Base-by-base conservation (phyloP, 2,888 invertebrate species). In the Drosophila multiciliata region DNA sequence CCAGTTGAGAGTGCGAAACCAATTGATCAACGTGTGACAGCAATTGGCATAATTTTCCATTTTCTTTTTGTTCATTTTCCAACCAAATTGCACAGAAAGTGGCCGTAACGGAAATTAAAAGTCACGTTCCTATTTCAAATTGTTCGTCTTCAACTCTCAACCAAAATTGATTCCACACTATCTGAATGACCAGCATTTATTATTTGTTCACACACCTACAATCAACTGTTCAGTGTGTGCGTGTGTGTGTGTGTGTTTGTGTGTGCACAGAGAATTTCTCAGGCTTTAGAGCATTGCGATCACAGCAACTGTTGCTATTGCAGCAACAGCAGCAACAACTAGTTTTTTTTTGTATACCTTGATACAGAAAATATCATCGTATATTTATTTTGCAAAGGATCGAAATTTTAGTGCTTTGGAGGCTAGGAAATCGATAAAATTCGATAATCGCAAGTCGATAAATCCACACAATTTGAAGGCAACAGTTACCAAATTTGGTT, bases 81-180 rank as follows among this genome's bases (percentile, higher is more conserved):
- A 53, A 20, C 52, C 57, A 75, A 66, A 58, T 48, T 49, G 42
- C 57, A 32, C 66, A 55, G 71, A 68, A 74, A 60, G 67, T 62
- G 23, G 26, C 32, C 49, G 63, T 58, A 85, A 78, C 85, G 85
- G 85, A 86, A 85, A 76, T 86, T 66, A 61, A 74, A 67, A 90
- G 88, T 88, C 90, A 86, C 90, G 85, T 86, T 58, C 38, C 23
- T 23, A 17, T 23, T 23, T 8, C 45, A 45, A 45, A 23, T 45
- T 45, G 45, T 15, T n/a, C 1, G 17, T n/a, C 3, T 32, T 26
- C 26, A 32, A 32, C 17, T 35, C 6, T 29, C 23, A 12, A 1
- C 20, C 45, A 26, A 38, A 36, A 54, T 23, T 23, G 26, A n/a
- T 55, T 38, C 2, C 2, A 26, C 7, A 15, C 57, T 20, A 32